Evolutionary conservation across 2,113 vertebrate species (phyloP).

Genomic region (Clinocottus analis): DNA sequence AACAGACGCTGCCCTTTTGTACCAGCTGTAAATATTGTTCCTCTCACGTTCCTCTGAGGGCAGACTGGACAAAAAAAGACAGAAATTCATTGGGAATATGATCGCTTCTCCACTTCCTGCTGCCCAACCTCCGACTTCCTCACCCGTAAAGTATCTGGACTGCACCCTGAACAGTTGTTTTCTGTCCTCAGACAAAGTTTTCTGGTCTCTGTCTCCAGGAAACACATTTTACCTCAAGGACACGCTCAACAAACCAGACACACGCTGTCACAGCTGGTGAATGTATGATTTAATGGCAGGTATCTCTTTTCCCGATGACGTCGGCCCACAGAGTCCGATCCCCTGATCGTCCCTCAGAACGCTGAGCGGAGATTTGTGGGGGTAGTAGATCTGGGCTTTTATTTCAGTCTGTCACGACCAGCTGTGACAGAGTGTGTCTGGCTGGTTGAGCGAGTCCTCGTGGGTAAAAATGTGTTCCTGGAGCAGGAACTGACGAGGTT

Average conservation of each 20-base stretch:
- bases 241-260: not conserved
- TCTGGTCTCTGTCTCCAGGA: not conserved
- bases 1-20: not conserved
- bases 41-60: not conserved
- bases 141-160: not conserved
- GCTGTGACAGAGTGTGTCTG: no score
- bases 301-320: no score
- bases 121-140: not conserved
- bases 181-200: not conserved
- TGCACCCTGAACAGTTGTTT: not conserved
- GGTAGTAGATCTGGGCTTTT: no score
- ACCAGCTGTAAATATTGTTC: not conserved
- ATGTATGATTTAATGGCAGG: no score
- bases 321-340: no score
- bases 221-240: not conserved
- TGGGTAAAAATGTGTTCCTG: not conserved
- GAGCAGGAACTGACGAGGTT: not conserved
- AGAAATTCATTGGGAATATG: no score
- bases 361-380: no score
- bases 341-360: no score
- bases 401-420: no score
- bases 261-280: not conserved
- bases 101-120: not conserved
- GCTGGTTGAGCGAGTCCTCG: not conserved
- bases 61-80: no score